Percentiles rank a stretch among this genome's conserved stretches.
These are phyloP conservation scores for Octopus bimaculoides DNA, from an alignment of 1,140 invertebrate species.

Conservation along the genomic window DNA sequence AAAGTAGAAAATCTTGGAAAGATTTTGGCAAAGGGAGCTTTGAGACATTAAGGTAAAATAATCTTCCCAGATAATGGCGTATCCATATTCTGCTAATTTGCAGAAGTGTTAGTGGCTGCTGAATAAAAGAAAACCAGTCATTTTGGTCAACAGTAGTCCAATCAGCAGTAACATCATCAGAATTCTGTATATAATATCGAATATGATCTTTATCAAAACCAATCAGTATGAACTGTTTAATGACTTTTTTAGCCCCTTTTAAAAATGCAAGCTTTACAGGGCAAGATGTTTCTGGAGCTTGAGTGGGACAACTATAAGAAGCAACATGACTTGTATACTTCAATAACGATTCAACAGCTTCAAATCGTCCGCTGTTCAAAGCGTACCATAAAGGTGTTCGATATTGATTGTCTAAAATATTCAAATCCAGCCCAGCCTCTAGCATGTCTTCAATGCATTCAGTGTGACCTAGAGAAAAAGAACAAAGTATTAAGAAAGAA, in stretches of 20 bases:
- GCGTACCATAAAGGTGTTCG: conserved; percentile 45
- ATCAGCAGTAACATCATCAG: conserved; percentile 18
- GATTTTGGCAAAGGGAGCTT: conserved; percentile 34
- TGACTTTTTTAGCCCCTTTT: conserved; percentile 22
- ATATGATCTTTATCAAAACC: conserved; percentile 39
- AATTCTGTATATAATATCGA: conserved; percentile 19
- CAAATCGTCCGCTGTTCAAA: conserved; percentile 33
- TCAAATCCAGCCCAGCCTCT: conserved; percentile 37
- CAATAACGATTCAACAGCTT: conserved; percentile 40
- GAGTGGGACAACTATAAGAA: conserved; percentile 30
- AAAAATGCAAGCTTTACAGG: conserved; percentile 32
- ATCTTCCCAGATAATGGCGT: conserved; percentile 33
- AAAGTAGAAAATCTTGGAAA: conserved; percentile 34
- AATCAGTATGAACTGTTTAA: conserved; percentile 41
- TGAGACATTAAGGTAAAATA: conserved; percentile 32
- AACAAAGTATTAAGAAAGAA: not conserved
- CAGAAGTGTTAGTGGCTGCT: conserved; percentile 32
- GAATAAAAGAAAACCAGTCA: conserved; percentile 33
- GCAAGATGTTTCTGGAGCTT: conserved; percentile 26
- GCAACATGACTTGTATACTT: conserved; percentile 40
- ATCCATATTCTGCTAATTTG: conserved; percentile 38
- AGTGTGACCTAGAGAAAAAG: conserved; percentile 23
- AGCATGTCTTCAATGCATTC: conserved; percentile 40
- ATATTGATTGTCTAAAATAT: conserved; percentile 32
- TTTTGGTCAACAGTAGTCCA: conserved; percentile 20